Evolutionary conservation across 2,888 invertebrate genomes (phyloP).

Genomic region (Rhyacophila evoluta): DNA sequence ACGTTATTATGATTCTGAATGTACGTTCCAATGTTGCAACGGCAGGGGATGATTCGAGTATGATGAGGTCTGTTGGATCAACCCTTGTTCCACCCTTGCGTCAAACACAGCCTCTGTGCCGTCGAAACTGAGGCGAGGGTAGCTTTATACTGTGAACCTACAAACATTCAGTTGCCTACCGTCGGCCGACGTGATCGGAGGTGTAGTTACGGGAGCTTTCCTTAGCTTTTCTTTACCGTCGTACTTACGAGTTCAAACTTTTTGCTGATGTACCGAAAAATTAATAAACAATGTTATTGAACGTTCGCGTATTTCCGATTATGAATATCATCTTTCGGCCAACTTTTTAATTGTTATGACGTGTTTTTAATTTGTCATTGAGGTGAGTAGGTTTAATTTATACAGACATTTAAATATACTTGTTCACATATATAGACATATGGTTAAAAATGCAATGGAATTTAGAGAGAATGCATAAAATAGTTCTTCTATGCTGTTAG

Average conservation of each 20-base stretch:
- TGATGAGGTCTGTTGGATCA: conserved; percentile 14
- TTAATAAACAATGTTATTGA: neutral
- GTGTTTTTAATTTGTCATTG: too few species aligned
- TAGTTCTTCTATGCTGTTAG: too few species aligned
- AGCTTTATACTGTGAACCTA: neutral
- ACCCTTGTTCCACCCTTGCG: conserved; percentile 19
- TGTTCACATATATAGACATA: neutral
- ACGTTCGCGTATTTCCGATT: neutral
- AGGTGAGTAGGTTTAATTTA: neutral
- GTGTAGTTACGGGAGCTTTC: neutral
- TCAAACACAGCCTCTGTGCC: neutral
- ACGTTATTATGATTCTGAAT: neutral
- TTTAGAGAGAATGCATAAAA: neutral
- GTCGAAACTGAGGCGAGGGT: neutral
- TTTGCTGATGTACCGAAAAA: neutral
- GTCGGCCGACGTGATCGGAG: conserved; percentile 6
- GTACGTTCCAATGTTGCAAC: neutral
- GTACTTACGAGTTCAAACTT: neutral
- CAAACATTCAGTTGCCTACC: neutral
- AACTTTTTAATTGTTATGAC: too few species aligned
- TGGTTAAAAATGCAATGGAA: neutral
- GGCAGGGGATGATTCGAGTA: neutral
- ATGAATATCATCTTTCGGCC: too few species aligned
- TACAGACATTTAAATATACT: neutral
- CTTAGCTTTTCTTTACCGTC: neutral